These are phyloP conservation scores for Sorex araneus DNA, from an alignment of 2,113 vertebrate species.

Conservation along the genomic window DNA sequence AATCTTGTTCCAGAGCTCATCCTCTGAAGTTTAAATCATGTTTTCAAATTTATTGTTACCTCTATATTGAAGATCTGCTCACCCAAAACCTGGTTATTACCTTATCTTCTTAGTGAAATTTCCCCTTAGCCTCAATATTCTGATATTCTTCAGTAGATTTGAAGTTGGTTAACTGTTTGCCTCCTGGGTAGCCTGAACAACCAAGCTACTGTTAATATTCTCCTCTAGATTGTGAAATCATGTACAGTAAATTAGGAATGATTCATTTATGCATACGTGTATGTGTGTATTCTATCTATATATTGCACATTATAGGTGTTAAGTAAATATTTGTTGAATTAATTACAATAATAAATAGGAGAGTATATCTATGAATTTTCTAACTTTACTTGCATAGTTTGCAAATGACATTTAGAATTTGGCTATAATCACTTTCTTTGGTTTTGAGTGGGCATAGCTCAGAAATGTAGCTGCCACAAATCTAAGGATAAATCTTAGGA, in stretches of 20 bases:
- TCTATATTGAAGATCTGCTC: neutral
- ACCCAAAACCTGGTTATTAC: neutral
- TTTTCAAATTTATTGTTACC: conserved; percentile 1
- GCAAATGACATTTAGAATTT: neutral
- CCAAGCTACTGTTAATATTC: neutral
- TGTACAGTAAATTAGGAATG: neutral
- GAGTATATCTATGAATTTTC: neutral
- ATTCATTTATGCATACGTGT: neutral
- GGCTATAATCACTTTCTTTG: neutral
- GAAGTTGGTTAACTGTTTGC: neutral
- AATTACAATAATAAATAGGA: neutral
- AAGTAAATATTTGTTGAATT: conserved; percentile 21
- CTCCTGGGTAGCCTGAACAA: neutral
- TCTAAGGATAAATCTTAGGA: neutral
- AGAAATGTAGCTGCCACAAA: neutral
- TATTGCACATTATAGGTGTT: neutral
- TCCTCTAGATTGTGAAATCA: neutral
- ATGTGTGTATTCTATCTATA: neutral
- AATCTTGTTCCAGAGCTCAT: neutral
- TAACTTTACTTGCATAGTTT: neutral
- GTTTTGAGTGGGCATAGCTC: neutral
- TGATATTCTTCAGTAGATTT: neutral
- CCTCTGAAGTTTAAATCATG: neutral
- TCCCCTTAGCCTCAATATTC: neutral
- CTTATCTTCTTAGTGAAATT: neutral